A percentile compares a stretch with the other conserved stretches of the same genome.
Evolutionary conservation across 2,113 vertebrate species (phyloP).

Genomic region (Eptesicus fuscus): DNA sequence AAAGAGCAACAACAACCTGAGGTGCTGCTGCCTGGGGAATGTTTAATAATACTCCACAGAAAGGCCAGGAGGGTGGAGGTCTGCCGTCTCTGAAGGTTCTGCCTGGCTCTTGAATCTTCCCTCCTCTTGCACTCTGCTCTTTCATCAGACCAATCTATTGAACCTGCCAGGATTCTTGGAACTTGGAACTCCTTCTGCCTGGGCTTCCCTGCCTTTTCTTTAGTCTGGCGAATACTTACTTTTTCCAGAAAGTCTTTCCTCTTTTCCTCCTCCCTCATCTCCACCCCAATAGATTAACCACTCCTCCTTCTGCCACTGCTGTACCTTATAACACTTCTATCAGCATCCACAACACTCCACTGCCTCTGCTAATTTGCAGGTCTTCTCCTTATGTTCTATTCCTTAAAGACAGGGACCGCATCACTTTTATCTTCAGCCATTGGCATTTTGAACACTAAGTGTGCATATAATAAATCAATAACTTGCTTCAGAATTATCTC

Average conservation of each 20-base stretch:
- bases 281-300: background rate
- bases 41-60: background rate
- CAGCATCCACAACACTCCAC: background rate
- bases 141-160: background rate
- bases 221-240: background rate
- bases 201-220: background rate
- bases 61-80: background rate
- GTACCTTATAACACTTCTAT: background rate
- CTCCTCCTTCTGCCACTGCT: background rate
- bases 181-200: background rate
- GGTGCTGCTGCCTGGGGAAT: background rate
- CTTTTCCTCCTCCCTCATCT: background rate
- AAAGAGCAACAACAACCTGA: background rate
- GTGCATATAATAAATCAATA: background rate
- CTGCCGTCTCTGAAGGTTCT: background rate
- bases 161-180: background rate
- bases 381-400: background rate
- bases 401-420: background rate
- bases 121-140: background rate
- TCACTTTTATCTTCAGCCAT: background rate
- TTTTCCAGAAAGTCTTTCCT: background rate
- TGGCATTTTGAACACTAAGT: background rate
- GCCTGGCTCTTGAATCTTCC: background rate
- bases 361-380: background rate
- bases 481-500: background rate